These are phyloP conservation scores for Leptatherina wallacei DNA, from an alignment of 2,797 vertebrate genomes.

Conservation along the genomic window DNA sequence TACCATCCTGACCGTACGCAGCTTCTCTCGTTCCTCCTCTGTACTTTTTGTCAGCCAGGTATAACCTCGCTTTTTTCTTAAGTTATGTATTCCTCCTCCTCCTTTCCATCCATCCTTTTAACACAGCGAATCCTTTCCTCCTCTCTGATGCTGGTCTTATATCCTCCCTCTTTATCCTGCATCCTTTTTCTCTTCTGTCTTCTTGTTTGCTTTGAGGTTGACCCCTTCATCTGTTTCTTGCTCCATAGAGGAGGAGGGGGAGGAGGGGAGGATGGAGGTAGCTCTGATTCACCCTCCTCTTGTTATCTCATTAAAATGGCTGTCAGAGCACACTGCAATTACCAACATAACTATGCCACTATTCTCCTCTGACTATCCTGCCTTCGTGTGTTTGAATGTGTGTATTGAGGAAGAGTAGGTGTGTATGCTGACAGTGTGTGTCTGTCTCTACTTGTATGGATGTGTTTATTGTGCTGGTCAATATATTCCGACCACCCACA, in stretches of 20 bases:
- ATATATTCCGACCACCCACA: slow-evolving; percentile 35
- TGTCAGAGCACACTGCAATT: slow-evolving; percentile 66
- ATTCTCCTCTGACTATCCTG: slow-evolving; percentile 1
- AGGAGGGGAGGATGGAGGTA: slow-evolving; percentile 16
- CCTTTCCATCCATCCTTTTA: background rate
- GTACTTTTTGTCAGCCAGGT: background rate
- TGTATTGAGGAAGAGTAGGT: slow-evolving; percentile 8
- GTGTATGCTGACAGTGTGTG: background rate
- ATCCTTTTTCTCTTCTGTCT: slow-evolving; percentile 32
- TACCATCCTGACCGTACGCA: slow-evolving; percentile 7
- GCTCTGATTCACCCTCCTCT: slow-evolving; percentile 48
- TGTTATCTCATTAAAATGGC: slow-evolving; percentile 73
- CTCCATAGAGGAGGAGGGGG: slow-evolving; percentile 20
- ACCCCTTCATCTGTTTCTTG: slow-evolving; percentile 45
- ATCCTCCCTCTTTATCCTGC: slow-evolving; percentile 39
- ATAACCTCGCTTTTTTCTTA: background rate
- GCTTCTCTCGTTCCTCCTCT: background rate
- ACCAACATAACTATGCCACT: slow-evolving; percentile 41
- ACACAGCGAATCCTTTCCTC: background rate
- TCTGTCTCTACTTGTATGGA: slow-evolving; percentile 5
- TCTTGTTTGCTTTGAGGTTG: slow-evolving; percentile 14
- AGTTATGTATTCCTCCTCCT: background rate
- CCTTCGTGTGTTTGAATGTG: slow-evolving; percentile 17
- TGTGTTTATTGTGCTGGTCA: slow-evolving; percentile 40
- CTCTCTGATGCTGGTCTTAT: background rate